Base-by-base conservation (phyloP, 2,113 vertebrate genomes). In the Alouatta palliata region DNA sequence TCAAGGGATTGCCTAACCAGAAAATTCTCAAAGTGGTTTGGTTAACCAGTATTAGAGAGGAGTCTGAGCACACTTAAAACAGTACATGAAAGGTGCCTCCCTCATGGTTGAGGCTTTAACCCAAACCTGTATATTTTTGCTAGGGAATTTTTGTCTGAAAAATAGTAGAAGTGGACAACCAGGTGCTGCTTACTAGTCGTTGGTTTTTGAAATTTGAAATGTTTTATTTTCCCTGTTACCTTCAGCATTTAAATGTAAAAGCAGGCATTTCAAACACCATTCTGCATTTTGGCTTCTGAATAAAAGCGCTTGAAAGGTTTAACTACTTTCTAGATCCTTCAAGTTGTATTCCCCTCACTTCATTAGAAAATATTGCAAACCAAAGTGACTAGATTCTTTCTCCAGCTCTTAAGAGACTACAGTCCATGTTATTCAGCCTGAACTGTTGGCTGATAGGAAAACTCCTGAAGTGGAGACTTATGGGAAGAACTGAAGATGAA, bases 241-340 rank as follows among this genome's bases (percentile, higher is more conserved):
- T 85, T 95, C 54, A 81, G 52, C 52, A 91, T 88, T 94, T 91
- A 70, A 87, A 77, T 64, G 8, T 85, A 90, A 96, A 96, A 90
- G 37, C 23, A 95, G 79, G 16, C 47, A 94, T 96, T 96, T 96
- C 47, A 92, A 47, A 95, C 56, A 64, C 37, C 2, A 27, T 83
- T 37, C 35, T 95, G 32, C 61, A 71, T 96, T 49, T 94, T 83
- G 80, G 32, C 43, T 84, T 92, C 43, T 94, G 27, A 94, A 49
- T 91, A 82, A 94, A 94, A 95, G 35, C 64, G 93, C 21, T 92
- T 81, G 23, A 85, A 97, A 96, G 47, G n/a, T 90, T 20, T 23
- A 66, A 89, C 47, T 87, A 35, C 79, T 25, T 76, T 95, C 77
- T 45, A 89, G 11, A 75, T 95, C 23, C 93, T 87, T 94, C 40